Evolutionary conservation across 2,113 vertebrate species (phyloP).

Genomic region (Platichthys flesus): DNA sequence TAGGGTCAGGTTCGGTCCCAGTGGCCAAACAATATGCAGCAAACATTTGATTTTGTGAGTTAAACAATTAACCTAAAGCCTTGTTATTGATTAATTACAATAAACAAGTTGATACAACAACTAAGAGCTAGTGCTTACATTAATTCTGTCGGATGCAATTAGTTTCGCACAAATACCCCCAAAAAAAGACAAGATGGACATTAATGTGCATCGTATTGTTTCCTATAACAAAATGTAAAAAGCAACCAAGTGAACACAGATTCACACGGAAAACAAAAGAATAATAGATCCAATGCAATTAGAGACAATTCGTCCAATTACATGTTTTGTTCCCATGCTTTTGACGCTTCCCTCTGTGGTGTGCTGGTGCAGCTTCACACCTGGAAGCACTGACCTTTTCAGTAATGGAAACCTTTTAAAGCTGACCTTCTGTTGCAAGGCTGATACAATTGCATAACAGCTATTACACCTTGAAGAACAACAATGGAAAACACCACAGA

Average conservation of each 20-base stretch:
- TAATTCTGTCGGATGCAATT: not conserved
- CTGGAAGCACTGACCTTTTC: conserved; percentile 76
- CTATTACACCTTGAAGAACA: conserved; percentile 55
- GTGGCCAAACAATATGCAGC: not conserved
- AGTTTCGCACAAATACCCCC: too few relatives aligned
- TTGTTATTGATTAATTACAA: not conserved
- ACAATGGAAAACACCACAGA: conserved; percentile 33
- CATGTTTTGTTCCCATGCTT: conserved; percentile 24
- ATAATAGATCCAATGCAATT: conserved; percentile 8
- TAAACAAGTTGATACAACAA: not conserved
- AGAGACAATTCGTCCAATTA: conserved; percentile 24
- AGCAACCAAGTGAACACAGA: not conserved
- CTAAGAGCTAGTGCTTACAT: not conserved
- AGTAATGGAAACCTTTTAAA: conserved; percentile 77
- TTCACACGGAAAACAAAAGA: not conserved
- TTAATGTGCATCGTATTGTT: not conserved
- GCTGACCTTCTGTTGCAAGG: conserved; percentile 68
- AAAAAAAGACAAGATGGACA: too few relatives aligned
- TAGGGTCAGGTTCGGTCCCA: not conserved
- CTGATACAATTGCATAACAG: conserved; percentile 55
- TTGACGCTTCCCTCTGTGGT: conserved; percentile 16
- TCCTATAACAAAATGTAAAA: not conserved
- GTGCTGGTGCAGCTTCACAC: conserved; percentile 48
- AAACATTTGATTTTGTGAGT: not conserved
- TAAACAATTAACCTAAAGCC: not conserved